phyloP scores from a whole-genome alignment of 1,140 invertebrate species.

The Capitella teleta region DNA sequence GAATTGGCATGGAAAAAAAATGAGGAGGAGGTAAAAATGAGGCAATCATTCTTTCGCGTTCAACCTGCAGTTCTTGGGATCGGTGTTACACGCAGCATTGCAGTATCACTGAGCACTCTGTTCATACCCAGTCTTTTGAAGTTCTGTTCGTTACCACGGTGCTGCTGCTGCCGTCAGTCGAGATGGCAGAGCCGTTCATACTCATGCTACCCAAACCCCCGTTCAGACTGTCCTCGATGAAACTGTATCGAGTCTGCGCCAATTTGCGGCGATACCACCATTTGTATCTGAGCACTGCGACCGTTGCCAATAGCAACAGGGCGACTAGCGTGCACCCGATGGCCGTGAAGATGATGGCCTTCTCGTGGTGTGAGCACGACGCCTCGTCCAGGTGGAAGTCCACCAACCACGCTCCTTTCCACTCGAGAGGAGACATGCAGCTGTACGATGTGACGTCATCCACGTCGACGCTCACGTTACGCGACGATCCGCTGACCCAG shows the following conservation, averaged over 20 bases:
- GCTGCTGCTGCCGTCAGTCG: no score
- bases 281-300: background rate
- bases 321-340: slow-evolving; percentile 3
- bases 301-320: background rate
- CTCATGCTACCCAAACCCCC: no score
- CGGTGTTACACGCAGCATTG: no score
- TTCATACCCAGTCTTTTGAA: no score
- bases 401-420: slow-evolving; percentile 5
- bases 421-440: slow-evolving; percentile 2
- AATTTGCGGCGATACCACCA: background rate
- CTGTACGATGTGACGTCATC: slow-evolving; percentile 8
- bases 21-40: no score
- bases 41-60: no score
- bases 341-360: slow-evolving; percentile 5
- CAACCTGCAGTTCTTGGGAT: no score
- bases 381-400: slow-evolving; percentile 7
- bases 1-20: no score
- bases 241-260: background rate
- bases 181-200: no score
- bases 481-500: slow-evolving; percentile 16
- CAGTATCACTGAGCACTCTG: no score
- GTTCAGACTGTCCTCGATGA: no score
- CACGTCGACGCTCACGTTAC: slow-evolving; percentile 13
- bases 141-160: no score
- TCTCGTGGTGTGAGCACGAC: background rate